Conservation (phyloP, 1,140 invertebrate species). For the Aphelinus atriplicis region DNA sequence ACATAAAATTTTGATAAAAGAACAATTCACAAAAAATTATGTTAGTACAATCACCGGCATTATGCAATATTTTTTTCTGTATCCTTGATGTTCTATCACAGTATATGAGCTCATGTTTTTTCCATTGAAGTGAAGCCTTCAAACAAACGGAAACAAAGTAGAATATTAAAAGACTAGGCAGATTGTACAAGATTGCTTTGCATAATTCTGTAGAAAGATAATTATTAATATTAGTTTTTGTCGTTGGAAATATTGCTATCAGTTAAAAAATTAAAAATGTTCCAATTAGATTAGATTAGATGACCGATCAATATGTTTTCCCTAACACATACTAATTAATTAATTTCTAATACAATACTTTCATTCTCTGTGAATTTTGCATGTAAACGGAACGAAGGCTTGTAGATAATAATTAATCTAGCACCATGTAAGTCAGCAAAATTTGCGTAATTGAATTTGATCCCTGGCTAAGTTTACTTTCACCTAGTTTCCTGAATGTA, state of each 20-base stretch:
- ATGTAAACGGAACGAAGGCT: neutral
- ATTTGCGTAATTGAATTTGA: constrained; percentile 20
- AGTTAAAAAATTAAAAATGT: neutral
- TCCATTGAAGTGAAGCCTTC: neutral
- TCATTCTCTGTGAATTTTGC: too few relatives aligned
- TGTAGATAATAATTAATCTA: constrained; percentile 26
- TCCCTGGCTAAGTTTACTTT: constrained; percentile 27
- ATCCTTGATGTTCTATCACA: constrained; percentile 35
- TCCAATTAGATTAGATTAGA: too few relatives aligned
- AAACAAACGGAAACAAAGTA: neutral
- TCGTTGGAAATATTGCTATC: constrained; percentile 13
- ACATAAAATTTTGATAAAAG: constrained; percentile 1
- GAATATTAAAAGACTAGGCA: neutral
- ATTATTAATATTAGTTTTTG: constrained; percentile 12
- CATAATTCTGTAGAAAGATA: constrained; percentile 8
- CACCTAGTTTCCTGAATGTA: constrained; percentile 23
- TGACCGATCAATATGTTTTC: too few relatives aligned
- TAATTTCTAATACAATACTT: too few relatives aligned
- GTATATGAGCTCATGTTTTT: constrained; percentile 8
- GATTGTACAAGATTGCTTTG: constrained; percentile 21
- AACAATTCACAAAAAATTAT: constrained; percentile 19
- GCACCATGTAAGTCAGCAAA: constrained; percentile 35
- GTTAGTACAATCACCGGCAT: constrained; percentile 9
- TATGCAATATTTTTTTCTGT: constrained; percentile 19
- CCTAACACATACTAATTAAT: too few relatives aligned